phyloP scores from a whole-genome alignment of 2,113 vertebrate genomes.

The Ia io region DNA sequence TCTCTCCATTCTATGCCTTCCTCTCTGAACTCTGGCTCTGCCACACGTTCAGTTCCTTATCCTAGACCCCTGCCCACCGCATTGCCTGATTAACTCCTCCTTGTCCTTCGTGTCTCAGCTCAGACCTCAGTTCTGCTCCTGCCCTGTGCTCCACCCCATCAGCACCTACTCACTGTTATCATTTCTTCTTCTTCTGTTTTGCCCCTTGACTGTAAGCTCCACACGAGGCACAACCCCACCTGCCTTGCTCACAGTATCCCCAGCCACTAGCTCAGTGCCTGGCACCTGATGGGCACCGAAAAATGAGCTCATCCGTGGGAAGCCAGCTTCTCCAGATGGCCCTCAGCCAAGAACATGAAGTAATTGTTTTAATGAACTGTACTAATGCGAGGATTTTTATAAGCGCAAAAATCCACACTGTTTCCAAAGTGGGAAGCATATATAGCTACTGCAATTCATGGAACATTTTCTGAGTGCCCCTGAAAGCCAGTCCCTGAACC shows the following conservation, averaged over 20 bases:
- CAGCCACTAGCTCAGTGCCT: neutral
- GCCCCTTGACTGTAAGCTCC: neutral
- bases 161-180: neutral
- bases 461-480: neutral
- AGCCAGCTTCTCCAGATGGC: neutral
- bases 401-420: neutral
- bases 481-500: neutral
- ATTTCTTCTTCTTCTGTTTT: neutral
- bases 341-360: neutral
- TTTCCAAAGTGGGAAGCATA: neutral
- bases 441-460: neutral
- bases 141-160: neutral
- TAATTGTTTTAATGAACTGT: neutral
- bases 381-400: constrained; percentile 21
- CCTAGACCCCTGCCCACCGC: neutral
- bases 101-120: neutral
- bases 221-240: neutral
- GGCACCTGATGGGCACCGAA: neutral
- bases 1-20: neutral
- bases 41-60: neutral
- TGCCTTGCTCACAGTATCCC: neutral
- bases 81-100: neutral
- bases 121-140: neutral
- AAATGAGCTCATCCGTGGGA: neutral
- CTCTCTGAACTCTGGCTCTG: neutral